A percentile compares a stretch with the other conserved stretches of the same genome.
phyloP scores from a whole-genome alignment of 2,797 vertebrate species.

The Phoeniculus purpureus region DNA sequence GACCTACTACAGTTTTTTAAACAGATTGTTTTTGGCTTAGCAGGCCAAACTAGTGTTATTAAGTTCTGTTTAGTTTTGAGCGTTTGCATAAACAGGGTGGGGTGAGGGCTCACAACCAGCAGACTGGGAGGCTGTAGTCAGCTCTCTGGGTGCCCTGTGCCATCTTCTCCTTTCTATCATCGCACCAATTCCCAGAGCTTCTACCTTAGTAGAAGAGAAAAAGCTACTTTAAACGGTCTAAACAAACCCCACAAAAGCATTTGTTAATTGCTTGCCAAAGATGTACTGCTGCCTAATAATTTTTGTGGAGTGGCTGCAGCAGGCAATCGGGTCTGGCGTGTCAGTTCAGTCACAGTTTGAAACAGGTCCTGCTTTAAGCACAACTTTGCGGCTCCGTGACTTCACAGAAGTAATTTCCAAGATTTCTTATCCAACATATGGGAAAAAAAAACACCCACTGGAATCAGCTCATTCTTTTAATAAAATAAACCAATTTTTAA shows the following conservation, averaged over 20 bases:
- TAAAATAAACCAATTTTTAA: neutral
- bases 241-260: neutral
- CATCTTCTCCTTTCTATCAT: neutral
- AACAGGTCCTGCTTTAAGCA: slow-evolving; percentile 1
- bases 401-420: neutral
- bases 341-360: slow-evolving; percentile 18
- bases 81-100: slow-evolving; percentile 34
- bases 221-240: neutral
- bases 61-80: slow-evolving; percentile 20
- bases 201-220: neutral
- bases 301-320: slow-evolving; percentile 5
- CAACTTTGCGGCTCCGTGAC: neutral
- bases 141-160: neutral
- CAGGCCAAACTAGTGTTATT: neutral
- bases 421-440: neutral
- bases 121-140: neutral
- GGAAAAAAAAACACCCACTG: neutral
- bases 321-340: neutral
- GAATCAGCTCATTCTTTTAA: neutral
- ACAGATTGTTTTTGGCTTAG: slow-evolving; percentile 17
- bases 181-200: neutral
- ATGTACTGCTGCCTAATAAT: neutral
- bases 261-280: neutral
- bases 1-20: neutral
- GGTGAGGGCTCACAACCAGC: neutral